phyloP scores from a whole-genome alignment of 2,888 invertebrate species.

The Cyaniris semiargus region DNA sequence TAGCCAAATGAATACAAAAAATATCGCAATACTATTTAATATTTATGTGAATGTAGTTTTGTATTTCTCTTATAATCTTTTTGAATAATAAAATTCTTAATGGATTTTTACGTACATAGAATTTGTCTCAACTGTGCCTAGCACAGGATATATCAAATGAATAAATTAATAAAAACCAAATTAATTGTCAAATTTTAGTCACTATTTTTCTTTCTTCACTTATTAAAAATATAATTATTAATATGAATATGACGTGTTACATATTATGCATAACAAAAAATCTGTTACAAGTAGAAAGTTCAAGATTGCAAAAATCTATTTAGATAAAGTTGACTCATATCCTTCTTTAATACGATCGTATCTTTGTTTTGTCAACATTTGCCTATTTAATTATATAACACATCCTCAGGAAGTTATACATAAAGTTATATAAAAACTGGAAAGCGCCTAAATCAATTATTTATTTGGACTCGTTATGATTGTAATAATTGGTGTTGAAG shows the following conservation, averaged over 20 bases:
- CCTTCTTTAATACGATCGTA: neutral
- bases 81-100: no score
- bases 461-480: neutral
- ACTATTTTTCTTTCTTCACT: no score
- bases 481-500: neutral
- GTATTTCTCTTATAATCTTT: no score
- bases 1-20: neutral
- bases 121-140: no score
- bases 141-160: no score
- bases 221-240: no score
- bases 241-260: neutral
- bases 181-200: no score
- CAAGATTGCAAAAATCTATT: neutral
- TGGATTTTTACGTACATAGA: no score
- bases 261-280: neutral
- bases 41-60: no score
- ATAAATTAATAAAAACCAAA: no score
- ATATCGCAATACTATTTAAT: no score
- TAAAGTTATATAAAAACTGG: conserved; percentile 2
- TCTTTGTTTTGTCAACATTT: conserved; percentile 1
- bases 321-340: neutral
- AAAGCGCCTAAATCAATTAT: neutral
- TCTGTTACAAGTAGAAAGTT: neutral
- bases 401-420: conserved; percentile 13
- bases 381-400: conserved; percentile 1